Conservation (phyloP, 2,113 vertebrate species). For the Thymallus thymallus region DNA sequence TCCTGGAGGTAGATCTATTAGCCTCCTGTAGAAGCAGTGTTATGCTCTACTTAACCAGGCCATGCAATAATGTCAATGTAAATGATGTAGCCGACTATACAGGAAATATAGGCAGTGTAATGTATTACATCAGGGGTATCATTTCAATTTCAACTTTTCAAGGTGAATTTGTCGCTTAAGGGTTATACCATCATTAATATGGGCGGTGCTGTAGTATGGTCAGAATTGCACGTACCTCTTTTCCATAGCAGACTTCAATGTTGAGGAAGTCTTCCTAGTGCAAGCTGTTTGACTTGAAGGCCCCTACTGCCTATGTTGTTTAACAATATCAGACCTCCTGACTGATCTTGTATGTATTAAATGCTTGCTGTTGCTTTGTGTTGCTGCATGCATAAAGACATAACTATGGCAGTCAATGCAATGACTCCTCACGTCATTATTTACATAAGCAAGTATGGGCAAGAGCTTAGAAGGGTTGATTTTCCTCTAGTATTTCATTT, state of each 20-base stretch:
- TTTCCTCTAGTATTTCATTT: conserved; percentile 53
- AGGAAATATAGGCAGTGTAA: background rate
- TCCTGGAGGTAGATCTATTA: background rate
- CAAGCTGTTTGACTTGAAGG: conserved; percentile 62
- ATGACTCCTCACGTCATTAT: conserved; percentile 51
- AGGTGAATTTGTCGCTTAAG: conserved; percentile 1
- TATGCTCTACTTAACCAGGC: conserved; percentile 1
- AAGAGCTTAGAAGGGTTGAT: conserved; percentile 65
- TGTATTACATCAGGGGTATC: background rate
- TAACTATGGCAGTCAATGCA: conserved; percentile 25
- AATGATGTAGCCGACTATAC: background rate
- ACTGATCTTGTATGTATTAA: conserved; percentile 52
- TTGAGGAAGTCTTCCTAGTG: conserved; percentile 41
- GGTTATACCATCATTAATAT: background rate
- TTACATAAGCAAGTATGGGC: conserved; percentile 68
- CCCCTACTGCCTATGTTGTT: conserved; percentile 28
- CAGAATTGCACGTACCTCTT: background rate
- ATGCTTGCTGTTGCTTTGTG: conserved; percentile 70
- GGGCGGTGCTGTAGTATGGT: background rate
- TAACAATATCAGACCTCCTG: conserved; percentile 33
- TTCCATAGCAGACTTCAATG: background rate
- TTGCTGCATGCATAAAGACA: conserved; percentile 77
- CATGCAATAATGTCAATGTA: background rate
- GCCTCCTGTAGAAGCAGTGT: background rate
- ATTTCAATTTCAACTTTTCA: background rate